Evolutionary conservation across 2,113 vertebrate species (phyloP).

Genomic region (Gymnarchus niloticus): DNA sequence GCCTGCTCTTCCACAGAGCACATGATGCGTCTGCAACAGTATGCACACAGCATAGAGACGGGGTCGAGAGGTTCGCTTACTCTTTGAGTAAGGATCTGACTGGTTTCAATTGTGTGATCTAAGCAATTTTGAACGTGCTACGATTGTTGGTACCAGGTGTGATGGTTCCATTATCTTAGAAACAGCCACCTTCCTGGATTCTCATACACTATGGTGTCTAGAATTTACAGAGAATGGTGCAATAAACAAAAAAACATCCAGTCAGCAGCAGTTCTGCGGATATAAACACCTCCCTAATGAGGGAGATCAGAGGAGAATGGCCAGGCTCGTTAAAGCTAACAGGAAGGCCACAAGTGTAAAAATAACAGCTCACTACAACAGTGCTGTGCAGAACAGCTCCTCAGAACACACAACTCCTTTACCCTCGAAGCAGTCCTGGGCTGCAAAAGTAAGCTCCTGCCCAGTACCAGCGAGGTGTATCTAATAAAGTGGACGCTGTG

Average conservation of each 20-base stretch:
- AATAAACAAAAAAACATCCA: slow-evolving; percentile 8
- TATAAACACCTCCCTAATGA: not conserved
- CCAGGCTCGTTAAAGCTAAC: too few relatives aligned
- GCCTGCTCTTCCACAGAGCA: not conserved
- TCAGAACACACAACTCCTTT: not conserved
- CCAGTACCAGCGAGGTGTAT: not conserved
- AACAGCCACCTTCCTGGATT: not conserved
- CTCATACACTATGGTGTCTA: not conserved
- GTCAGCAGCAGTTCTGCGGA: not conserved
- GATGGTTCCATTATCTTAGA: not conserved
- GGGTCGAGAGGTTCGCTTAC: not conserved
- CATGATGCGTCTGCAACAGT: not conserved
- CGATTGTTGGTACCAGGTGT: not conserved
- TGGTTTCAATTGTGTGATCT: not conserved
- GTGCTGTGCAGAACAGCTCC: not conserved
- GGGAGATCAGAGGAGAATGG: too few relatives aligned
- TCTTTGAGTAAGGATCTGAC: not conserved
- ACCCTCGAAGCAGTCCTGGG: not conserved
- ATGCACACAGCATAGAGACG: not conserved
- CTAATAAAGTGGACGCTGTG: not conserved
- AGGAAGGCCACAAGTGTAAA: not conserved
- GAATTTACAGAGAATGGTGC: not conserved
- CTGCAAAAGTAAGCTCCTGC: not conserved
- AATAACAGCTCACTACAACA: not conserved
- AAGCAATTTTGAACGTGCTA: not conserved